phyloP scores from a whole-genome alignment of 2,888 invertebrate genomes.

The Lithophane semibrunnea region DNA sequence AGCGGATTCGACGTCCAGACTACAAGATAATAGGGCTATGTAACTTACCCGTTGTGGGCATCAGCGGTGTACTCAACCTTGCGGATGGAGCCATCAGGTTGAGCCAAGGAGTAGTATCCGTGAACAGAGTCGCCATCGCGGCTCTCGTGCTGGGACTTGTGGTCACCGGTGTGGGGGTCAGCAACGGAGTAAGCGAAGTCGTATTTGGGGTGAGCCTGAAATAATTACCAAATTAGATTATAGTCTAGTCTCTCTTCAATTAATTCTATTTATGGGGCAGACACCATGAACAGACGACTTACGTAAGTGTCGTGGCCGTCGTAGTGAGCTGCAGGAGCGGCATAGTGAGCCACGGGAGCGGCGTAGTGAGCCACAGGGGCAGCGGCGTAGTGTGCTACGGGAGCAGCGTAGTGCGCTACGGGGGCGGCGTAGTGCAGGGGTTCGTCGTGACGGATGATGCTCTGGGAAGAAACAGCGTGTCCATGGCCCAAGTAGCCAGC shows the following conservation, averaged over 20 bases:
- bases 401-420: conserved; percentile 65
- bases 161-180: too few species aligned
- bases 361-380: conserved; percentile 65
- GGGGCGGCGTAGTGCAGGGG: conserved; percentile 64
- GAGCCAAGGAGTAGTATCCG: too few species aligned
- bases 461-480: conserved; percentile 64
- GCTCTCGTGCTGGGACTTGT: too few species aligned
- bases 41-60: too few species aligned
- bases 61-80: too few species aligned
- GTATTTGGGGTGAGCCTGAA: too few species aligned
- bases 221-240: neutral
- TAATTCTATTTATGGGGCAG: conserved; percentile 17
- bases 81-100: too few species aligned
- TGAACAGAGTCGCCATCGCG: too few species aligned
- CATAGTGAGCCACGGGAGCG: conserved; percentile 30
- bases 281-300: conserved; percentile 72
- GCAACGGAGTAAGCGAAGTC: too few species aligned
- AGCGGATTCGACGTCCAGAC: neutral
- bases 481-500: conserved; percentile 72
- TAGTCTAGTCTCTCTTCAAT: too few species aligned
- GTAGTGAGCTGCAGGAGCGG: conserved; percentile 65
- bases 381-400: conserved; percentile 67
- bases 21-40: neutral
- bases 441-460: conserved; percentile 65
- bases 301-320: conserved; percentile 73